Conservation (phyloP, 2,113 vertebrate species). For the Melierax canorus region DNA sequence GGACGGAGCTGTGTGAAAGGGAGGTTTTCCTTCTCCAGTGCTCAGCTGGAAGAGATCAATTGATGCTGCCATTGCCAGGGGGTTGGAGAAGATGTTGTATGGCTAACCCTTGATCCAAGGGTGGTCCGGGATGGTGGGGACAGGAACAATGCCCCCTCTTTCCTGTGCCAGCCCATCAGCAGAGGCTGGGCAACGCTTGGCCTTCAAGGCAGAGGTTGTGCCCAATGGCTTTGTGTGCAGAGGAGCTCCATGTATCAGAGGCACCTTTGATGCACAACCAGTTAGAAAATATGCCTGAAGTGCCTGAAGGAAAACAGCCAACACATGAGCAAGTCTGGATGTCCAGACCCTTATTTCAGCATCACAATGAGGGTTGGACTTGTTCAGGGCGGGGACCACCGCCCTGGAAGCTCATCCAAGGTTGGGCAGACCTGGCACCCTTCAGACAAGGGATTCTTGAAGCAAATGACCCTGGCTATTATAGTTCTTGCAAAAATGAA, state of each 20-base stretch:
- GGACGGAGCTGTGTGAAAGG: neutral
- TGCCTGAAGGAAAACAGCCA: neutral
- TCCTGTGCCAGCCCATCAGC: neutral
- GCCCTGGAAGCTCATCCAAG: neutral
- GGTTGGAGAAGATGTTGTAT: neutral
- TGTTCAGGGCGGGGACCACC: neutral
- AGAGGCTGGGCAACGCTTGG: neutral
- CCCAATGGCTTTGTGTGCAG: rapidly evolving
- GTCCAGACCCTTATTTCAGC: neutral
- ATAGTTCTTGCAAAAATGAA: neutral
- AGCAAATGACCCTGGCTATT: neutral
- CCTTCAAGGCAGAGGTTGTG: neutral
- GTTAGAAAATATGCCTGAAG: neutral
- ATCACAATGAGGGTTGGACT: no score
- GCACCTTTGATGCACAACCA: neutral
- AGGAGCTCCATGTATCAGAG: neutral
- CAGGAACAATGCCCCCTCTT: neutral
- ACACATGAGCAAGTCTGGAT: neutral
- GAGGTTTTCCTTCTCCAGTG: neutral
- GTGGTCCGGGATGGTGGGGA: neutral
- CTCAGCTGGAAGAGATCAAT: neutral
- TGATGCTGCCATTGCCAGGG: neutral
- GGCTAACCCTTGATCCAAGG: neutral
- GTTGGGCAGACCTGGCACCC: neutral
- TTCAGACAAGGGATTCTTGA: neutral